A percentile compares a stretch with the other conserved stretches of the same genome.
phyloP scores from a whole-genome alignment of 2,888 invertebrate genomes.

The Meganola albula region DNA sequence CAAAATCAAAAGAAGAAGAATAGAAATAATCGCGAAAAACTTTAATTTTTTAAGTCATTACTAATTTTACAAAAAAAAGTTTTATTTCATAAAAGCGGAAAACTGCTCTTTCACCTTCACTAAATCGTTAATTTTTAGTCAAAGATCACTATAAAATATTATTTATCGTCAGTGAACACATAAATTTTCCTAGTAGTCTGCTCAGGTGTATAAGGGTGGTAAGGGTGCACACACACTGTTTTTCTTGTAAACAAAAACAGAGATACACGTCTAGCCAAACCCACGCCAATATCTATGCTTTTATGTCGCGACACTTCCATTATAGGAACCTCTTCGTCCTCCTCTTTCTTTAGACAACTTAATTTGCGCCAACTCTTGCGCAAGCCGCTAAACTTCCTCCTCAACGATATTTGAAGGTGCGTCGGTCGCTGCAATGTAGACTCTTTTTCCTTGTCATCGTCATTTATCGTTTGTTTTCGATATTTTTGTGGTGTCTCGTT shows the following conservation, averaged over 20 bases:
- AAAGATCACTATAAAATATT: too few species aligned
- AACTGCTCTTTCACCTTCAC: too few species aligned
- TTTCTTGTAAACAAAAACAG: conserved; percentile 61
- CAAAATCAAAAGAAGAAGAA: too few species aligned
- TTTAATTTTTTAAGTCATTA: too few species aligned
- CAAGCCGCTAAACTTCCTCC: conserved; percentile 43
- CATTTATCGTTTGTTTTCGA: conserved; percentile 20
- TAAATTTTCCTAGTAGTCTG: conserved; percentile 63
- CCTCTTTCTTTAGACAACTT: conserved; percentile 48
- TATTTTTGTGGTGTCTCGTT: conserved; percentile 20
- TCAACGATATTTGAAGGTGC: conserved; percentile 40
- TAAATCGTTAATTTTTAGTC: too few species aligned
- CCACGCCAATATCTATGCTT: conserved; percentile 65
- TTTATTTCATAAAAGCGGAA: too few species aligned
- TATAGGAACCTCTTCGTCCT: conserved; percentile 46
- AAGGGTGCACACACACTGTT: conserved; percentile 63
- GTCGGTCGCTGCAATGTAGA: conserved; percentile 38
- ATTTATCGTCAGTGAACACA: conserved; percentile 44
- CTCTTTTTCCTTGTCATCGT: conserved; percentile 25
- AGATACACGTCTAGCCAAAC: conserved; percentile 59
- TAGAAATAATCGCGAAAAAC: too few species aligned
- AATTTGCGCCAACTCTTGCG: conserved; percentile 46
- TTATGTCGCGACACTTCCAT: conserved; percentile 55
- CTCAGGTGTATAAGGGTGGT: conserved; percentile 64
- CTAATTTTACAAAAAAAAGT: too few species aligned